phyloP scores from a whole-genome alignment of 30 jellyfish, hydroid and myxozoan species.

The Turritopsis dohrnii region DNA sequence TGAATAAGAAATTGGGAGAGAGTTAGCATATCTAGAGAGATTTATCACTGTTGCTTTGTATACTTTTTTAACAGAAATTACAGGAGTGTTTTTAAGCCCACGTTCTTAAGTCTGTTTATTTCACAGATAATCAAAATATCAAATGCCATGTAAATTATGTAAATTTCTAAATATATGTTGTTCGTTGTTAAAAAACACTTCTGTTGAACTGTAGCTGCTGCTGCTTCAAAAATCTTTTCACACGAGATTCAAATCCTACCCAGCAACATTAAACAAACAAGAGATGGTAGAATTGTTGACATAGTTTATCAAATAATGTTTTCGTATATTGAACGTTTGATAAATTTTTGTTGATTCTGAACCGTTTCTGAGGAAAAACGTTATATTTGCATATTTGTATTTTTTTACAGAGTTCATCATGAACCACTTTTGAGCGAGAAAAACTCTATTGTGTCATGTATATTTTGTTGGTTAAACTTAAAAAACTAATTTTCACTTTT shows the following conservation, averaged over 20 bases:
- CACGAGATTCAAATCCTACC: not conserved
- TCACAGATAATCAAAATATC: not conserved
- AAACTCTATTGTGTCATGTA: too few species aligned
- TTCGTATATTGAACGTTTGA: too few species aligned
- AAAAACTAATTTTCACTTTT: too few species aligned
- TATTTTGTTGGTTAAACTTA: too few species aligned
- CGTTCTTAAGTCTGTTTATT: not conserved
- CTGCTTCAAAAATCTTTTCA: too few species aligned
- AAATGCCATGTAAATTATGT: not conserved
- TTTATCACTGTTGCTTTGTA: not conserved
- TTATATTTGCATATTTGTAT: too few species aligned
- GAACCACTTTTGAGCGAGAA: too few species aligned
- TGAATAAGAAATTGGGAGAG: too few species aligned
- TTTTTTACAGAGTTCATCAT: too few species aligned
- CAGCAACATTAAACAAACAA: not conserved
- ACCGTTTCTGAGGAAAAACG: too few species aligned
- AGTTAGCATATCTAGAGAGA: not conserved
- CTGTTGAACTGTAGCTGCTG: not conserved
- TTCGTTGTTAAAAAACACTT: not conserved
- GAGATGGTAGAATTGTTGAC: not conserved
- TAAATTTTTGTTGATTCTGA: too few species aligned
- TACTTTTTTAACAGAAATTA: not conserved
- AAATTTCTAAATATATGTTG: not conserved
- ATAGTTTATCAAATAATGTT: too few species aligned
- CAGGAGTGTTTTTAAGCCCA: not conserved